phyloP scores from a whole-genome alignment of 2,888 invertebrate genomes.

The Diaperis boleti region DNA sequence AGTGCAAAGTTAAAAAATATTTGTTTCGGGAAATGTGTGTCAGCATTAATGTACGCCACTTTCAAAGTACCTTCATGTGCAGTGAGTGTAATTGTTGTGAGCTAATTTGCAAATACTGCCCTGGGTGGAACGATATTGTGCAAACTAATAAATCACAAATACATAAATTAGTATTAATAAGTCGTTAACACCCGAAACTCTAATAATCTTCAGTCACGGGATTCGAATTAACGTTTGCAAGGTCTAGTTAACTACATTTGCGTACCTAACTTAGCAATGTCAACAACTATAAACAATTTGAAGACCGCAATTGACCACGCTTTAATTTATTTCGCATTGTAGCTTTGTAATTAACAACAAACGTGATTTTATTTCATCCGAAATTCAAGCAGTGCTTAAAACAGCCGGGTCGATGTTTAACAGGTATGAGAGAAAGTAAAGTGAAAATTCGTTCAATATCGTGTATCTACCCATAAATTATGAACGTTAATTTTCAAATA shows the following conservation, averaged over 20 bases:
- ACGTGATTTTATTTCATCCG: constrained; percentile 16
- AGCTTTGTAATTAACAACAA: constrained; percentile 1
- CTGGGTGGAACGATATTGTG: constrained; percentile 10
- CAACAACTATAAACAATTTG: constrained; percentile 1
- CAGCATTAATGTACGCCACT: constrained; percentile 24
- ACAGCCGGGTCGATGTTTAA: constrained; percentile 1
- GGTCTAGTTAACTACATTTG: not conserved
- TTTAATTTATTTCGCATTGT: constrained; percentile 1
- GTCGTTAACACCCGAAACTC: constrained; percentile 3
- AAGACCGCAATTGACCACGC: constrained; percentile 8
- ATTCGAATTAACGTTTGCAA: not conserved
- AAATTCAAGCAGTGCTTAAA: too few species aligned
- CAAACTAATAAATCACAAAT: constrained; percentile 6
- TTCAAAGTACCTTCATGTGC: constrained; percentile 33
- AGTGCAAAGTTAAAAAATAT: constrained; percentile 8
- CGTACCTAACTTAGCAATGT: not conserved
- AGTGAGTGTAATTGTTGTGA: constrained; percentile 33
- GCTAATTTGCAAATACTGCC: constrained; percentile 27
- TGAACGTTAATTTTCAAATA: constrained; percentile 14
- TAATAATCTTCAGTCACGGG: constrained; percentile 1
- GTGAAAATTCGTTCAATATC: constrained; percentile 32
- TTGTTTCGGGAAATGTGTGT: constrained; percentile 27
- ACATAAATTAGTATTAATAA: constrained; percentile 1
- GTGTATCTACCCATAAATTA: constrained; percentile 21
- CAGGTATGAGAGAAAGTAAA: constrained; percentile 25